Evolutionary conservation across 2,888 invertebrate genomes (phyloP), one percentile per base, ranked within the genome.

Genomic region (Cryptosula pallasiana): DNA sequence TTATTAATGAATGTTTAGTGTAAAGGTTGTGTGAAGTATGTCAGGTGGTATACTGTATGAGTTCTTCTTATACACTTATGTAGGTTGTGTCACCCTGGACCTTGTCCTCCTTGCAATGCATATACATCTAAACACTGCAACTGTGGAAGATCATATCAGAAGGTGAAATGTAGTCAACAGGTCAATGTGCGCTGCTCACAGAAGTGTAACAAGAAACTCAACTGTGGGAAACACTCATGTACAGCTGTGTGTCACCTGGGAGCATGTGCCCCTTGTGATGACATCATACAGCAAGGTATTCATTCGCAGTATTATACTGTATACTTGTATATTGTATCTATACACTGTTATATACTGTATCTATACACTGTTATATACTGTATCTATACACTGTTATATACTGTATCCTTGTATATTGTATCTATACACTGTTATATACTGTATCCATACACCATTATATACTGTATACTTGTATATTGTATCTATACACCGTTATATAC

Each of bases 61-160:
- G 45, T 45, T 45, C 45, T 45, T 20, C 9, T 45, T 45, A 45
- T 45, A 13, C 9, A 13, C 20, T 45, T 9, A 75, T 76, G 55
- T 77, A 83, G 83, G 32, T 87, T 91, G 0, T 96, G 95, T 81
- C 96, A 97, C 84, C 96, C 96, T 0, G 97, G 97, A 0, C 94
- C 95, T 0, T 97, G 97, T 85, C 94, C 95, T 0, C 90, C 91
- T 0, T 97, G 96, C 80, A 89, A 89, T 77, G 90, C 92, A 0
- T 91, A 90, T 79, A 89, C 82, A 32, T 77, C 75, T 69, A 76
- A 78, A 70, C 74, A 77, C 1, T 86, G 86, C 78, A 79, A 80
- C 72, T 86, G 86, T 78, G 83, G 84, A 2, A 80, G 78, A 75
- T 77, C 78, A 73, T 81, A 79, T 71, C 79, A 80, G 70, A 76